Base-by-base conservation (phyloP, 2,888 invertebrate species). In the Acrobasis consociella region DNA sequence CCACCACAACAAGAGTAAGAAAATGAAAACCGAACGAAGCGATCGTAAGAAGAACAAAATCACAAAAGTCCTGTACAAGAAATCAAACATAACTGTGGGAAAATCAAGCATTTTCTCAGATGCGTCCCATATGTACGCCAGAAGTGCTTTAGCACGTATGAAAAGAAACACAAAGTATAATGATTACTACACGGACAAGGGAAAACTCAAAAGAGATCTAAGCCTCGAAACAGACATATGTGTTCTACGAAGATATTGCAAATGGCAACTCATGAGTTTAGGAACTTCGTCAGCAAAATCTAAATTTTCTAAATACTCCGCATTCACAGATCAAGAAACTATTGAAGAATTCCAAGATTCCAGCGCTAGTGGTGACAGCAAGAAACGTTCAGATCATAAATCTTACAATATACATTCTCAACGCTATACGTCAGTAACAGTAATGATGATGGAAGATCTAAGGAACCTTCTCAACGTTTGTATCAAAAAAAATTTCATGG, bases 181-280 rank as follows among this genome's bases (percentile, higher is more conserved):
- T 9, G 66, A 69, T 0, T 76, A 79, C 52, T 79, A 79, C 50
- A 65, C 65, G 10, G 72, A 81, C 0, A 77, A 74, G 37, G 77
- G 72, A 0, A 83, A 75, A 70, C 9, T 80, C 0, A 90, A 86
- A 74, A 80, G 82, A 69, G 89, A 91, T 68, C 70, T 89, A 0
- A 85, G 91, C 61, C 70, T 89, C 9, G 91, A 89, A 76, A 91
- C 91, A 1, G 86, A 87, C 59, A 68, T 84, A 13, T 91, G 91
- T 65, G 75, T 84, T 39, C 70, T 89, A 0, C 80, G 87, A 66
- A 78, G 86, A 56, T 77, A 82, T 67, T 83, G 71, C 58, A 88
- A 74, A 73, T 79, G 62, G 11, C 85, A 81, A 67, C 78, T 72
- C 42, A 76, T 73, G n/a, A 83, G 70, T 71, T 46, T 69, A 16